Evolutionary conservation across 1,140 invertebrate species (phyloP).

Genomic region (Lerema accius): DNA sequence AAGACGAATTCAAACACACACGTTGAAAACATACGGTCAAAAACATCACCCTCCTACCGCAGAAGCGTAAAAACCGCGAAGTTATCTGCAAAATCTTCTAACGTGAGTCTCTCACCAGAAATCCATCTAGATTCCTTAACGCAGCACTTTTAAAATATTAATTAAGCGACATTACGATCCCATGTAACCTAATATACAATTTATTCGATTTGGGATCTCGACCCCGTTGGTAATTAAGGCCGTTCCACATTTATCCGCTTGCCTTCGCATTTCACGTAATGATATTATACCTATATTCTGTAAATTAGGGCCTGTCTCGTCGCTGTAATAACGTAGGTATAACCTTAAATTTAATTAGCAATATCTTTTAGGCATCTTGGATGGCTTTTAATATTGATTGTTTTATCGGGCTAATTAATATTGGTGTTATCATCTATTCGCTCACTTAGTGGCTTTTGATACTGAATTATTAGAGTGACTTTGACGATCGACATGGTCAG

Average conservation of each 20-base stretch:
- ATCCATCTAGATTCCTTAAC: slow-evolving; percentile 28
- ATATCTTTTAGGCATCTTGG: too few relatives aligned
- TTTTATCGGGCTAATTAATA: too few relatives aligned
- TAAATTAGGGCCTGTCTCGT: slow-evolving; percentile 14
- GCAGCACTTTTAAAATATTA: slow-evolving; percentile 35
- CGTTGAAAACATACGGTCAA: too few relatives aligned
- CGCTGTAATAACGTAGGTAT: not conserved
- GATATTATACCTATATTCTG: slow-evolving; percentile 8
- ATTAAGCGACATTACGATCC: slow-evolving; percentile 29
- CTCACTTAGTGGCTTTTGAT: too few relatives aligned
- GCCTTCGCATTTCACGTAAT: slow-evolving; percentile 25
- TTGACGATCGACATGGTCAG: too few relatives aligned
- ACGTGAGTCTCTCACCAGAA: slow-evolving; percentile 10
- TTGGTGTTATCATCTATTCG: too few relatives aligned
- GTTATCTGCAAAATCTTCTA: not conserved
- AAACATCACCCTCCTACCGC: too few relatives aligned
- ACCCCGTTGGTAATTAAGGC: slow-evolving; percentile 20
- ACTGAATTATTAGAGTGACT: too few relatives aligned
- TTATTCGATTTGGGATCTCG: slow-evolving; percentile 35
- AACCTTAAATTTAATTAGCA: not conserved
- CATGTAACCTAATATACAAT: slow-evolving; percentile 36
- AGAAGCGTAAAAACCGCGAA: too few relatives aligned
- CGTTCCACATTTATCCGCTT: slow-evolving; percentile 26
- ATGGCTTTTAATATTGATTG: too few relatives aligned
- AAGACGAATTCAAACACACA: not conserved